Conservation (phyloP, 1,140 invertebrate species). For the Drosophila triauraria region DNA sequence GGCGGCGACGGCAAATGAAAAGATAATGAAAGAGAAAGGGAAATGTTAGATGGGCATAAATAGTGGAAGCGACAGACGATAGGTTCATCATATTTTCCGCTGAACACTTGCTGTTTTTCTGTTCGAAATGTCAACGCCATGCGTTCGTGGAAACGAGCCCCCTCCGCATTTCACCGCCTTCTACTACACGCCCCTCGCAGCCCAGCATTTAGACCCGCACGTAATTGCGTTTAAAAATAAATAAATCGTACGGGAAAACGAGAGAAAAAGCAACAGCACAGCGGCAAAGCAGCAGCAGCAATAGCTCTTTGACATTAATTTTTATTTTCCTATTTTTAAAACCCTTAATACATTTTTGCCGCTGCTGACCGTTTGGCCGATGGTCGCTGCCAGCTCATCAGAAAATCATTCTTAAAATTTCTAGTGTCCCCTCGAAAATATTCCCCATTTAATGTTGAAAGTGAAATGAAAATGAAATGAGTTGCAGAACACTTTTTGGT, state of each 20-base stretch:
- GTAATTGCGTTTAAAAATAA: conserved; percentile 82
- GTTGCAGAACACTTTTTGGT: too few species aligned
- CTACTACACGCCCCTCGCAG: not conserved
- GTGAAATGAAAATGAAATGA: conserved; percentile 7
- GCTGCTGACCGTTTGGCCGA: conserved; percentile 33
- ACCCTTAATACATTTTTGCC: conserved; percentile 55
- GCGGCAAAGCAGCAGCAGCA: conserved; percentile 23
- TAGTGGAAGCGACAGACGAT: conserved; percentile 38
- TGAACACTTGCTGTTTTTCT: conserved; percentile 30
- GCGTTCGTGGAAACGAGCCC: conserved; percentile 26
- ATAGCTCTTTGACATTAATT: conserved; percentile 68
- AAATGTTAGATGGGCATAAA: conserved; percentile 31
- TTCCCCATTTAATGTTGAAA: not conserved
- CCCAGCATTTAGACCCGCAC: conserved; percentile 26
- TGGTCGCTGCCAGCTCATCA: conserved; percentile 28
- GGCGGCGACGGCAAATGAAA: conserved; percentile 57
- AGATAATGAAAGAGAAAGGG: conserved; percentile 42
- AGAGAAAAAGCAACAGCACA: conserved; percentile 29
- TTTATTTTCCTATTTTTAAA: conserved; percentile 67
- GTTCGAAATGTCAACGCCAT: conserved; percentile 59
- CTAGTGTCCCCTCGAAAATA: not conserved
- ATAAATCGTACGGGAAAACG: conserved; percentile 49
- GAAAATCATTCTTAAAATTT: conserved; percentile 14
- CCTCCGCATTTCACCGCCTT: not conserved
- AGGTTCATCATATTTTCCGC: conserved; percentile 72